phyloP scores from a whole-genome alignment of 2,113 vertebrate genomes.

The Macquaria ambigua region DNA sequence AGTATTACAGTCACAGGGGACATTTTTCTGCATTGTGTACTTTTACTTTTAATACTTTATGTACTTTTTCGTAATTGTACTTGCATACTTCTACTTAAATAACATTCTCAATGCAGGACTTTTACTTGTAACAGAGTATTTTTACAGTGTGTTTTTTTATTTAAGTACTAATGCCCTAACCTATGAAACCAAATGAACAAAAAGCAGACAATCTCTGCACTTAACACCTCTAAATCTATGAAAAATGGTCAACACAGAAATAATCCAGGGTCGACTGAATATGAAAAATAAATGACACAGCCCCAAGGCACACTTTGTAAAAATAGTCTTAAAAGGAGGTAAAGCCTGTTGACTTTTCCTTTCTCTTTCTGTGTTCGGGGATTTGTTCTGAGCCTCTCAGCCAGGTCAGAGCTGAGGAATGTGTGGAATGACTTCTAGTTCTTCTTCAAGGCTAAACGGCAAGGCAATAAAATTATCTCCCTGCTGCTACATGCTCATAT shows the following conservation, averaged over 20 bases:
- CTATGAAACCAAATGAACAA: background rate
- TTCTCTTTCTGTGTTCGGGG: conserved; percentile 2
- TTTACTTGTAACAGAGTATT: background rate
- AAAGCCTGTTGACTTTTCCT: conserved; percentile 17
- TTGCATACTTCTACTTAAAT: no score
- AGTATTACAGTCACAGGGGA: background rate
- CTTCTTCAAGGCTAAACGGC: conserved; percentile 48
- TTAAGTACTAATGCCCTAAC: no score
- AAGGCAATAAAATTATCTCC: conserved; percentile 58
- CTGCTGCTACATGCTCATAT: conserved; percentile 54
- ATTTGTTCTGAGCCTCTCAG: conserved; percentile 34
- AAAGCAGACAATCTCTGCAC: background rate
- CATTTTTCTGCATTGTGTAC: no score
- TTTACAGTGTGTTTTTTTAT: background rate
- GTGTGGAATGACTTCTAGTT: conserved; percentile 59
- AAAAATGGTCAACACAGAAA: background rate
- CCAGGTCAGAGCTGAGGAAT: conserved; percentile 64
- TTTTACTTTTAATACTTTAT: no score
- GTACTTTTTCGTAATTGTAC: no score
- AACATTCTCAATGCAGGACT: background rate
- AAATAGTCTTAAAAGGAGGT: background rate
- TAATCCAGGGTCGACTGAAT: background rate
- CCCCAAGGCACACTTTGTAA: background rate
- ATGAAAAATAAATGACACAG: background rate
- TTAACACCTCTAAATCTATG: background rate